phyloP scores from a whole-genome alignment of 2,888 invertebrate genomes.

The Abrostola tripartita region DNA sequence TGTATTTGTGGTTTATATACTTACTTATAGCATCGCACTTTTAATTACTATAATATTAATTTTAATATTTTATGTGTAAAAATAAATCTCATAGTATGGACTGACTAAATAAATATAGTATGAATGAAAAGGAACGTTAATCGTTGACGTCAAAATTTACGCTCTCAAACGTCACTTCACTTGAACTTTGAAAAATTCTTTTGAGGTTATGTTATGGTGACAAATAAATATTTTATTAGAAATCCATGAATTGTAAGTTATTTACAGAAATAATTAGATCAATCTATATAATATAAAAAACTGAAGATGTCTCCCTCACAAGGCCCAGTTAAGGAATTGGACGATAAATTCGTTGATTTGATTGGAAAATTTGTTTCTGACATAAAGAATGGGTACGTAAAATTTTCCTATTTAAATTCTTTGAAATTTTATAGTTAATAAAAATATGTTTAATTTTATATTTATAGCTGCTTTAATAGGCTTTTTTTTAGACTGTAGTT shows the following conservation, averaged over 20 bases:
- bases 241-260: background rate
- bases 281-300: background rate
- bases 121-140: background rate
- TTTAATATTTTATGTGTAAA: too few species aligned
- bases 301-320: constrained; percentile 64
- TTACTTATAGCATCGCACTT: too few species aligned
- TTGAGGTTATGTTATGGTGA: constrained; percentile 2
- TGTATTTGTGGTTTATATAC: too few species aligned
- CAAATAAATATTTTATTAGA: background rate
- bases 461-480: background rate
- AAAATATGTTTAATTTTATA: background rate
- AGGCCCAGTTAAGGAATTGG: constrained; percentile 63
- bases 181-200: too few species aligned
- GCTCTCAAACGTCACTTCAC: background rate
- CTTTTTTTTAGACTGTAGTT: background rate
- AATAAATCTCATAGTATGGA: too few species aligned
- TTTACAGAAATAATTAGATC: background rate
- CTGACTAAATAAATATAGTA: too few species aligned
- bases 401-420: constrained; percentile 12
- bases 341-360: constrained; percentile 70
- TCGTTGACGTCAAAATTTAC: background rate
- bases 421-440: background rate
- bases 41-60: too few species aligned
- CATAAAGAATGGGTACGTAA: constrained; percentile 70
- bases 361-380: constrained; percentile 77